A percentile compares a stretch with the other conserved stretches of the same genome.
phyloP scores from a whole-genome alignment of 2,888 invertebrate genomes.

The Drosophila antonietae region DNA sequence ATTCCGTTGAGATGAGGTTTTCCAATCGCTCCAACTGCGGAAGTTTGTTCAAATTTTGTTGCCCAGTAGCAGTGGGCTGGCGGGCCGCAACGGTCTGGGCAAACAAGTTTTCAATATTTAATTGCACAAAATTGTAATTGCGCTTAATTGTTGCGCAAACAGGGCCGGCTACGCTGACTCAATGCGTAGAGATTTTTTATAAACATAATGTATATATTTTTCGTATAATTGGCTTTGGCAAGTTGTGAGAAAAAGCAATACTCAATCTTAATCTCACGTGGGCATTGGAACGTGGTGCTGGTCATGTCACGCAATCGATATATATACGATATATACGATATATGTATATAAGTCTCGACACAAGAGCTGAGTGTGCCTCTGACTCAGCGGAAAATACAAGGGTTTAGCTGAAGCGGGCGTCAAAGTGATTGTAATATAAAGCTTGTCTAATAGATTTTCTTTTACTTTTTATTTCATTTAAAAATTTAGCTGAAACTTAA shows the following conservation, averaged over 20 bases:
- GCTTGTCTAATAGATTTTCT: constrained; percentile 32
- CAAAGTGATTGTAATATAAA: constrained; percentile 1
- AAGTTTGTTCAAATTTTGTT: constrained; percentile 48
- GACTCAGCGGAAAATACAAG: constrained; percentile 52
- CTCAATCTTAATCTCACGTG: constrained; percentile 36
- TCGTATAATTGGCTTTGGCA: constrained; percentile 51
- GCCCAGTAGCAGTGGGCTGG: constrained; percentile 25
- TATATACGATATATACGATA: background rate
- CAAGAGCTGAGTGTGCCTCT: constrained; percentile 2
- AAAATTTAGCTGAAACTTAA: background rate
- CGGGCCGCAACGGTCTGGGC: constrained; percentile 2
- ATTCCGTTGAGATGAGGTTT: constrained; percentile 36
- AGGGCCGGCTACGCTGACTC: constrained; percentile 33
- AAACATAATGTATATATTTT: background rate
- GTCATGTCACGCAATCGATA: constrained; percentile 44
- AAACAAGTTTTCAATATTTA: constrained; percentile 74
- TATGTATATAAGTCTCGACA: background rate
- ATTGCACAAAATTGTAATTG: constrained; percentile 69
- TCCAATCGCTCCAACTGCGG: constrained; percentile 50
- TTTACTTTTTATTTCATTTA: constrained; percentile 8
- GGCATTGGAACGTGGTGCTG: constrained; percentile 30
- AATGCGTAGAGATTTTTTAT: constrained; percentile 29
- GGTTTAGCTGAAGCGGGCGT: background rate
- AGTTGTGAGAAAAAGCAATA: constrained; percentile 57
- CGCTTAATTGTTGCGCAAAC: constrained; percentile 73